Evolutionary conservation across 2,888 invertebrate genomes (phyloP).

Genomic region (Tenthredo scrophulariae): DNA sequence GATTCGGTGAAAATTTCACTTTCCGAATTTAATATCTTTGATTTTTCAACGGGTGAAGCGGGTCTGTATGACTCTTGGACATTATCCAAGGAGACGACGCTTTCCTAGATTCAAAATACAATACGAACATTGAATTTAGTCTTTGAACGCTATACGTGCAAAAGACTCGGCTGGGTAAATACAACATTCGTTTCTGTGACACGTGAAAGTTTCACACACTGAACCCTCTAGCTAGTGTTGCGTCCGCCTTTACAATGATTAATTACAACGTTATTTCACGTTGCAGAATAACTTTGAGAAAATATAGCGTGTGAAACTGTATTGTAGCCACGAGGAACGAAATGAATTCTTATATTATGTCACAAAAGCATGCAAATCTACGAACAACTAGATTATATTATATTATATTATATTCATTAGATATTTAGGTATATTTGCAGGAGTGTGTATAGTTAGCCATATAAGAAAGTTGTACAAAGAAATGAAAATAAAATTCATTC

Average conservation of each 20-base stretch:
- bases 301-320: slow-evolving; percentile 34
- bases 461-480: neutral
- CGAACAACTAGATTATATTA: neutral
- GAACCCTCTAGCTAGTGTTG: neutral
- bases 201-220: slow-evolving; percentile 49
- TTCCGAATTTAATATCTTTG: slow-evolving; percentile 55
- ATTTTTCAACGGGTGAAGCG: slow-evolving; percentile 33
- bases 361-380: slow-evolving; percentile 44
- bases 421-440: neutral
- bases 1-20: slow-evolving; percentile 53
- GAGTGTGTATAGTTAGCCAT: neutral
- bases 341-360: slow-evolving; percentile 22
- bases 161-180: neutral
- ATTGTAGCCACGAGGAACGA: neutral
- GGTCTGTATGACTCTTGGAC: slow-evolving; percentile 38
- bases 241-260: slow-evolving; percentile 17
- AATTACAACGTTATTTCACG: slow-evolving; percentile 28
- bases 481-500: neutral
- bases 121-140: slow-evolving; percentile 5
- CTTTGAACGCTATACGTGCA: neutral
- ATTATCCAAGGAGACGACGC: slow-evolving; percentile 37
- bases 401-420: neutral
- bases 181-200: slow-evolving; percentile 33
- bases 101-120: slow-evolving; percentile 40
- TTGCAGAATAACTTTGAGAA: slow-evolving; percentile 30